A percentile compares a stretch with the other conserved stretches of the same genome.
Evolutionary conservation across 2,888 invertebrate genomes (phyloP).

Genomic region (Pycnomerus fuliginosus): DNA sequence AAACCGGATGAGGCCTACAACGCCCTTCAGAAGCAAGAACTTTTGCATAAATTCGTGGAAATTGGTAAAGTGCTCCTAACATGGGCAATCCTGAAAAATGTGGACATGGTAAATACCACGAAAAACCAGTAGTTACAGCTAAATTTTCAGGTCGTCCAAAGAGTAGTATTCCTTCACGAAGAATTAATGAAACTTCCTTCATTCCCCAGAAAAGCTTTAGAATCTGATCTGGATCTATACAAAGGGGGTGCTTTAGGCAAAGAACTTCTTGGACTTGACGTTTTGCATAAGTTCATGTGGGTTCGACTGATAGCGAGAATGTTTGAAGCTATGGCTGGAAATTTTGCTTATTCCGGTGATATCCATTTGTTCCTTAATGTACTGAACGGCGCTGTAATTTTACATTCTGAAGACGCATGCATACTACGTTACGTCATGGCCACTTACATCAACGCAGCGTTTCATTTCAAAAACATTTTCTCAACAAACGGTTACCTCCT

Average conservation of each 20-base stretch:
- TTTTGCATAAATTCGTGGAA: slow-evolving; percentile 93
- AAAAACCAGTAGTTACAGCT: slow-evolving; percentile 27
- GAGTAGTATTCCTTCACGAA: slow-evolving; percentile 97
- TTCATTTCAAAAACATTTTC: slow-evolving; percentile 98
- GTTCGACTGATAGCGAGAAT: slow-evolving; percentile 92
- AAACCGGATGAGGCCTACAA: slow-evolving; percentile 87
- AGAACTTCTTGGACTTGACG: slow-evolving; percentile 75
- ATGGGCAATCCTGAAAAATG: slow-evolving; percentile 90
- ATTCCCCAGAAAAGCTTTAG: slow-evolving; percentile 96
- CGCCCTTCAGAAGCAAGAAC: slow-evolving; percentile 86
- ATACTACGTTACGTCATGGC: slow-evolving; percentile 95
- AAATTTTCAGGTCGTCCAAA: slow-evolving; percentile 89
- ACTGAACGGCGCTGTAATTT: slow-evolving; percentile 90
- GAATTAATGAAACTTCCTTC: slow-evolving; percentile 98
- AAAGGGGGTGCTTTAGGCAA: slow-evolving; percentile 87
- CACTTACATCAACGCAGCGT: slow-evolving; percentile 95
- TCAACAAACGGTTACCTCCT: slow-evolving; percentile 95
- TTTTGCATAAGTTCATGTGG: slow-evolving; percentile 99
- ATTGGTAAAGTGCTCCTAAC: slow-evolving; percentile 92
- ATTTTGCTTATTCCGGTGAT: slow-evolving; percentile 95
- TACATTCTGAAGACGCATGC: slow-evolving; percentile 96
- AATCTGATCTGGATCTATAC: slow-evolving; percentile 92
- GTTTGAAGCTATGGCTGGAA: slow-evolving; percentile 98
- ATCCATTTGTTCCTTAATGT: slow-evolving; percentile 98
- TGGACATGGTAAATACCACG: slow-evolving; percentile 70